Evolutionary conservation across 2,113 vertebrate species (phyloP).

Genomic region (Tinamus guttatus): DNA sequence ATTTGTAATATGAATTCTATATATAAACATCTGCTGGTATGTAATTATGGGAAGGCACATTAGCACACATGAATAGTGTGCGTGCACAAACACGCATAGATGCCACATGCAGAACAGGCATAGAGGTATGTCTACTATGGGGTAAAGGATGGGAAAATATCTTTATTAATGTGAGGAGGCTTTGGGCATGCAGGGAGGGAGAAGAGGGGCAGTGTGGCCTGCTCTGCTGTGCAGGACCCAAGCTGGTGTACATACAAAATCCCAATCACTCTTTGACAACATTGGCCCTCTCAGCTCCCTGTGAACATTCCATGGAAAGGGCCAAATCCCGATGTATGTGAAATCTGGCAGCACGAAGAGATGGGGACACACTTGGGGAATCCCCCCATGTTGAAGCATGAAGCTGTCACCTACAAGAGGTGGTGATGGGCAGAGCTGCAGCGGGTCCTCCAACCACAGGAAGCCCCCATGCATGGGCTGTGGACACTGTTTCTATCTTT

Average conservation of each 20-base stretch:
- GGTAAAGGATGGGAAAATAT: constrained; percentile 9
- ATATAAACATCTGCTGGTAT: constrained; percentile 45
- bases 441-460: background rate
- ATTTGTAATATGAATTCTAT: constrained; percentile 41
- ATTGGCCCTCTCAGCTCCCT: background rate
- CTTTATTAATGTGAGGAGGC: background rate
- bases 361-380: background rate
- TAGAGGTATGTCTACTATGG: background rate
- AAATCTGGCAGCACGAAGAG: background rate
- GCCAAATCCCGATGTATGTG: background rate
- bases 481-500: rapidly evolving
- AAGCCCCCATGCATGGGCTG: background rate
- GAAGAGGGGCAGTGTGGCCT: constrained; percentile 12
- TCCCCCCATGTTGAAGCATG: background rate
- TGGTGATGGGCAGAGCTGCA: background rate
- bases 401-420: background rate
- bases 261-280: background rate
- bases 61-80: background rate
- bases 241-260: background rate
- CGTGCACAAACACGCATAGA: background rate
- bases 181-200: background rate
- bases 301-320: background rate
- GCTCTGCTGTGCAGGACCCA: background rate
- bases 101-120: background rate
- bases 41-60: background rate